Conservation (phyloP, 2,113 vertebrate species). For the Solea solea region DNA sequence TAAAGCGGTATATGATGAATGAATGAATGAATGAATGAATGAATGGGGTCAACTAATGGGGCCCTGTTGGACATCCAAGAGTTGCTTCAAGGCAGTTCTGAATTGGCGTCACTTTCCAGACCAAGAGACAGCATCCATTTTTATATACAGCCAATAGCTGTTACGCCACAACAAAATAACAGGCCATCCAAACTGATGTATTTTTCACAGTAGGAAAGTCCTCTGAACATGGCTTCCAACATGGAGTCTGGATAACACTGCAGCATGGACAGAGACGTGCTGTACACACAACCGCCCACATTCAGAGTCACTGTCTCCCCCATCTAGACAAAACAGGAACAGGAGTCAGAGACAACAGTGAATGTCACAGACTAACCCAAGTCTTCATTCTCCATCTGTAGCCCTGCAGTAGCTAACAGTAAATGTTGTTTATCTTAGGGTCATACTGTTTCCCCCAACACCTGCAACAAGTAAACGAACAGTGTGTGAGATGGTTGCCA, state of each 20-base stretch:
- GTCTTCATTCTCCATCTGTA: conserved; percentile 94
- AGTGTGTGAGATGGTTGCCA: conserved; percentile 35
- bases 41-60: too few species aligned
- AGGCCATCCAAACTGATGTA: conserved; percentile 21
- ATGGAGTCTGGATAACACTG: conserved; percentile 92
- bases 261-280: conserved; percentile 88
- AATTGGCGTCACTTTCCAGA: too few species aligned
- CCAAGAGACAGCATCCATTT: too few species aligned
- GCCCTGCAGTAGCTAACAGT: background rate
- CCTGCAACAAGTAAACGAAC: conserved; percentile 42
- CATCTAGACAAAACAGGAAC: conserved; percentile 84
- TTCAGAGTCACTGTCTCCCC: conserved; percentile 89
- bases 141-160: too few species aligned
- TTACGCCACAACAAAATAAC: too few species aligned
- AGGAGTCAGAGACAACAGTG: conserved; percentile 7
- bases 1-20: too few species aligned
- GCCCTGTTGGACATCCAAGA: too few species aligned
- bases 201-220: conserved; percentile 90
- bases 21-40: too few species aligned
- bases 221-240: conserved; percentile 92
- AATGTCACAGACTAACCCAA: conserved; percentile 81
- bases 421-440: conserved; percentile 6
- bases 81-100: too few species aligned
- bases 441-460: conserved; percentile 37
- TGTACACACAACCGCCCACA: conserved; percentile 91